Percentiles rank a stretch among this genome's conserved stretches.
These are phyloP conservation scores for Eufriesea mexicana DNA, from an alignment of 1,140 invertebrate species.

Conservation along the genomic window DNA sequence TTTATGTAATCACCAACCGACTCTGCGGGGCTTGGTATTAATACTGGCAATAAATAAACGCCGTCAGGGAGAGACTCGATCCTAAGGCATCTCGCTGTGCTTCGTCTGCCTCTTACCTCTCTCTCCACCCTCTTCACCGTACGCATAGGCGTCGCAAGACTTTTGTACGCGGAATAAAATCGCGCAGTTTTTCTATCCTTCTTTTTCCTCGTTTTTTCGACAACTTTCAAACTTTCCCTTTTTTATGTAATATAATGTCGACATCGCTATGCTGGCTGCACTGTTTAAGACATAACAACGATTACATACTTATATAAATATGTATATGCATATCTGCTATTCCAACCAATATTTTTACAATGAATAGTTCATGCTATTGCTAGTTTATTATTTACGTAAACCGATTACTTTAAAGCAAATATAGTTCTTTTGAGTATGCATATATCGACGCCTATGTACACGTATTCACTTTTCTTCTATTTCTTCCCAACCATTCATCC, in stretches of 20 bases:
- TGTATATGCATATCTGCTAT: neutral
- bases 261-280: neutral
- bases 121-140: slow-evolving; percentile 24
- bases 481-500: neutral
- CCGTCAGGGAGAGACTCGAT: slow-evolving; percentile 62
- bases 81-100: slow-evolving; percentile 41
- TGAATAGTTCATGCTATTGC: neutral
- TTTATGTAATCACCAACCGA: slow-evolving; percentile 76
- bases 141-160: slow-evolving; percentile 29
- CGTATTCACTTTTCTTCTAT: slow-evolving; percentile 9
- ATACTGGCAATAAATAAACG: slow-evolving; percentile 76
- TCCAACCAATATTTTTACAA: neutral
- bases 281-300: neutral
- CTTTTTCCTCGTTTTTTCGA: neutral
- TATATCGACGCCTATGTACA: neutral
- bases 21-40: slow-evolving; percentile 73
- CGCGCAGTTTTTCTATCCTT: neutral
- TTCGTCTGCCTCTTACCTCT: slow-evolving; percentile 38
- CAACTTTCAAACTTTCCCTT: neutral
- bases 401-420: too few relatives aligned
- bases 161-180: neutral
- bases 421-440: neutral
- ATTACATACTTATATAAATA: neutral
- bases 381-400: neutral
- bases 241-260: neutral